Conservation (phyloP, 1,140 invertebrate species). For the Trissolcus basalis region DNA sequence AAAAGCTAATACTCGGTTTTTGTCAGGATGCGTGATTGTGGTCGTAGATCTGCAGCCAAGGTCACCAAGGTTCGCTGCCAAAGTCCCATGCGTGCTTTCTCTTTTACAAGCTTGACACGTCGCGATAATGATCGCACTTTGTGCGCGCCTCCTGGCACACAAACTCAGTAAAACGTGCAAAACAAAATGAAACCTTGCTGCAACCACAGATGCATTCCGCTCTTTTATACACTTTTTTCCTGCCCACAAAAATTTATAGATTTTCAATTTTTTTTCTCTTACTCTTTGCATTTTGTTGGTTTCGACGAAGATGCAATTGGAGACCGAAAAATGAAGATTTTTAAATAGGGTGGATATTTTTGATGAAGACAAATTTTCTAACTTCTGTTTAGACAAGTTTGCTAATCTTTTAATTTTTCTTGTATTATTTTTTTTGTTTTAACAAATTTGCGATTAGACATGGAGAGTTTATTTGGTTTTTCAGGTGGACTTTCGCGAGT, state of each 20-base stretch:
- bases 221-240: neutral
- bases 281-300: no score
- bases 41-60: conserved; percentile 34
- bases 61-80: conserved; percentile 19
- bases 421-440: no score
- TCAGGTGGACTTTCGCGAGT: neutral
- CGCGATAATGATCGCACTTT: conserved; percentile 42
- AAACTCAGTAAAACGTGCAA: conserved; percentile 6
- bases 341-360: no score
- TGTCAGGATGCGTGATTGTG: conserved; percentile 38
- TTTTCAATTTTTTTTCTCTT: no score
- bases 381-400: no score
- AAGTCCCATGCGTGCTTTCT: conserved; percentile 44
- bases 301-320: no score
- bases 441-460: no score
- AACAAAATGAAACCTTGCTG: conserved; percentile 14
- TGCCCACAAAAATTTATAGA: no score
- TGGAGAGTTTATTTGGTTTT: no score
- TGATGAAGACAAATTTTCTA: no score
- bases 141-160: conserved; percentile 27
- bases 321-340: no score
- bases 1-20: conserved; percentile 34
- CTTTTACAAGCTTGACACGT: conserved; percentile 41
- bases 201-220: conserved; percentile 12
- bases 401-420: no score